Percentiles rank a stretch among this genome's conserved stretches.
phyloP scores from a whole-genome alignment of 2,113 vertebrate genomes.

The Xyrauchen texanus region DNA sequence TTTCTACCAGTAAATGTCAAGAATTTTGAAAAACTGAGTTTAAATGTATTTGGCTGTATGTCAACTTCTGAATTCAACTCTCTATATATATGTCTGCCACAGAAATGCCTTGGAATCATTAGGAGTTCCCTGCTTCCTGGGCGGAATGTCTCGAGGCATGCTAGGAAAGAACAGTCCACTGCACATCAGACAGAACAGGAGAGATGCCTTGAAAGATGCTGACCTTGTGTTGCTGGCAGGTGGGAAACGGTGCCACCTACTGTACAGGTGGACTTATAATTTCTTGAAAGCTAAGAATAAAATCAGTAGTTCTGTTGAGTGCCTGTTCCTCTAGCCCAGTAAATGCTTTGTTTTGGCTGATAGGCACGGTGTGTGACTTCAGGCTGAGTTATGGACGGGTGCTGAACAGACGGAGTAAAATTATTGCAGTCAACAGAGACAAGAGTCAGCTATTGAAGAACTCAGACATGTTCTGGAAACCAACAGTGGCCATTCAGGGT shows the following conservation, averaged over 20 bases:
- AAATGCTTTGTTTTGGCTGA: conserved; percentile 20
- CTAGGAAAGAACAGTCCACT: conserved; percentile 83
- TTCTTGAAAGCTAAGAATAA: too few species aligned
- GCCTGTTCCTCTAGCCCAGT: neutral
- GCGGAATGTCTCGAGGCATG: conserved; percentile 88
- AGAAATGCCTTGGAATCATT: conserved; percentile 84
- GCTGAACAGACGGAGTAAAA: conserved; percentile 77
- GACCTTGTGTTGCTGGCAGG: conserved; percentile 90
- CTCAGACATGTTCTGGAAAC: conserved; percentile 89
- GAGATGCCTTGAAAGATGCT: conserved; percentile 83
- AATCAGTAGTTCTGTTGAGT: too few species aligned
- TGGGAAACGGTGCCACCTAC: conserved; percentile 49
- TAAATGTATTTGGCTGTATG: too few species aligned
- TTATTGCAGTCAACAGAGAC: conserved; percentile 87
- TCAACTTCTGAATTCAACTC: too few species aligned
- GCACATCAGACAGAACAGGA: conserved; percentile 88
- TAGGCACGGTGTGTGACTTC: conserved; percentile 91
- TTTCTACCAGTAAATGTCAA: too few species aligned
- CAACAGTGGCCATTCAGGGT: conserved; percentile 86
- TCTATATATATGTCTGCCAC: neutral
- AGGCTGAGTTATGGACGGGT: conserved; percentile 87
- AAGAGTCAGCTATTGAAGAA: conserved; percentile 86
- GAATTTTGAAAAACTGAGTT: too few species aligned
- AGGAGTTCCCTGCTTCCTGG: conserved; percentile 89
- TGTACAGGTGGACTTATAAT: neutral